A percentile compares a stretch with the other conserved stretches of the same genome.
phyloP scores from a whole-genome alignment of 2,888 invertebrate genomes.

The Quadroppia sp. region DNA sequence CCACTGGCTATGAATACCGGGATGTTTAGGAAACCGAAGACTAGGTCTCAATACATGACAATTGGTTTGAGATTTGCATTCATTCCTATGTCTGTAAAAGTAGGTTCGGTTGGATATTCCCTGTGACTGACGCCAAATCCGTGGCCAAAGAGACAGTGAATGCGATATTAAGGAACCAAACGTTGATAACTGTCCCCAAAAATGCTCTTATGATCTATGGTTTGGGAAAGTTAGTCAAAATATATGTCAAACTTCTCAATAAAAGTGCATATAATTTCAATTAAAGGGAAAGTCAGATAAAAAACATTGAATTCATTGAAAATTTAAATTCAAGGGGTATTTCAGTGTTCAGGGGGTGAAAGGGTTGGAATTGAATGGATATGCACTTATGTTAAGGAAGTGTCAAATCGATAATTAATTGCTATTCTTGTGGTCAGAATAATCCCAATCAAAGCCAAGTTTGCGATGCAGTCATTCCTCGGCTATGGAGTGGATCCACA shows the following conservation, averaged over 20 bases:
- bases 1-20: slow-evolving; percentile 43
- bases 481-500: slow-evolving; percentile 43
- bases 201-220: slow-evolving; percentile 29
- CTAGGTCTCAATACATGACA: too few species aligned
- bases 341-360: too few species aligned
- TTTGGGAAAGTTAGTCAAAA: slow-evolving; percentile 43
- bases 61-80: too few species aligned
- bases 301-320: too few species aligned
- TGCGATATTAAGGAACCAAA: slow-evolving; percentile 70
- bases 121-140: slow-evolving; percentile 73
- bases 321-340: too few species aligned
- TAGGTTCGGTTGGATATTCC: slow-evolving; percentile 57
- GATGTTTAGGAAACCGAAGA: slow-evolving; percentile 42
- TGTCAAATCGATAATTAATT: not conserved
- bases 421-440: not conserved
- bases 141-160: slow-evolving; percentile 77
- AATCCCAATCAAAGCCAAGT: slow-evolving; percentile 36
- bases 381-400: not conserved
- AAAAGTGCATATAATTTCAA: too few species aligned
- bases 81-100: too few species aligned
- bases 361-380: too few species aligned
- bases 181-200: slow-evolving; percentile 69
- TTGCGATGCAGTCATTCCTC: slow-evolving; percentile 35
- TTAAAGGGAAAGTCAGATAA: too few species aligned
- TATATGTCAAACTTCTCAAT: too few species aligned